Conservation (phyloP, 2,113 vertebrate species). For the Chaetodon trifascialis region DNA sequence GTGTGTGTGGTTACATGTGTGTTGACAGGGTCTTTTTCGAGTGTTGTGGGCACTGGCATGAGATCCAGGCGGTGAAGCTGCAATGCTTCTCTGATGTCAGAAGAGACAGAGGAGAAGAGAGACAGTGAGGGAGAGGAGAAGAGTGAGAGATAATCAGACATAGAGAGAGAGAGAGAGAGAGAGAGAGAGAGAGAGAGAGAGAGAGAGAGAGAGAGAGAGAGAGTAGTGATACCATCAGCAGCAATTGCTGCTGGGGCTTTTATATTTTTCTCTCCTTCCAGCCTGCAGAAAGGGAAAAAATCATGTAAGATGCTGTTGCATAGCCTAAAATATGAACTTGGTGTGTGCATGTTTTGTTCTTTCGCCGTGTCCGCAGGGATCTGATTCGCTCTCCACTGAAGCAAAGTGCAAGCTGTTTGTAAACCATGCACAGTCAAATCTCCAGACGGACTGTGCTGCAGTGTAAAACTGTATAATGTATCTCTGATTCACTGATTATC, state of each 20-base stretch:
- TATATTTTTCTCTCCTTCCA: conserved; percentile 54
- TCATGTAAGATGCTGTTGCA: conserved; percentile 41
- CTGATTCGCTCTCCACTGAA: conserved; percentile 46
- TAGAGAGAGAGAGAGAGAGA: background rate
- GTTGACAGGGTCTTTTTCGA: conserved; percentile 16
- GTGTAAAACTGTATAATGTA: conserved; percentile 62
- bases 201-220: background rate
- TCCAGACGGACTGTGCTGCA: conserved; percentile 40
- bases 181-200: background rate
- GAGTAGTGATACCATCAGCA: conserved; percentile 51
- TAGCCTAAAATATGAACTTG: conserved; percentile 60
- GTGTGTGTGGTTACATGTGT: conserved; percentile 16
- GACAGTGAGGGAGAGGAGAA: background rate
- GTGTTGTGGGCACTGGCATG: conserved; percentile 45
- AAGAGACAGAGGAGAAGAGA: conserved; percentile 23
- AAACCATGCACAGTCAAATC: conserved; percentile 42
- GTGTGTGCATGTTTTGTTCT: conserved; percentile 50
- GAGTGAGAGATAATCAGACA: background rate
- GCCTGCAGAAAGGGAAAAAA: conserved; percentile 9
- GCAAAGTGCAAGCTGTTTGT: conserved; percentile 61
- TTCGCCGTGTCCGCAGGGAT: conserved; percentile 51
- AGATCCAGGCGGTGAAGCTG: conserved; percentile 58
- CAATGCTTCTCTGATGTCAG: conserved; percentile 53
- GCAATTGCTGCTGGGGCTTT: conserved; percentile 55
- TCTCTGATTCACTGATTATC: conserved; percentile 70